Evolutionary conservation across 1,140 invertebrate genomes (phyloP).

Genomic region (Coptotermes formosanus): DNA sequence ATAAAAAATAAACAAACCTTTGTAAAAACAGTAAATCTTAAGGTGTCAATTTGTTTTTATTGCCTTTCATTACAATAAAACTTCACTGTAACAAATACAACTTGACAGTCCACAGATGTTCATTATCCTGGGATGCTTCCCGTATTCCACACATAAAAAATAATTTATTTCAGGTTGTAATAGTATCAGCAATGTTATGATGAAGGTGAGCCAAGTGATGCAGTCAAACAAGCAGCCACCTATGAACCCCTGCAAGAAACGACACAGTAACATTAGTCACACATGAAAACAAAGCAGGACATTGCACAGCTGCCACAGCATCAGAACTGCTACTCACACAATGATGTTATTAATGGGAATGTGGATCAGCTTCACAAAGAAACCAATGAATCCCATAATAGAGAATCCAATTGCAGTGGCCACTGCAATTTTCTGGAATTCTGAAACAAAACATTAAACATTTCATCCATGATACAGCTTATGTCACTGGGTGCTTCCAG

Average conservation of each 20-base stretch:
- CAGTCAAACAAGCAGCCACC: background rate
- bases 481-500: too few species aligned
- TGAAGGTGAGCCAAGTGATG: too few species aligned
- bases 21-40: too few species aligned
- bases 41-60: too few species aligned
- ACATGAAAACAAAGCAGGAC: background rate
- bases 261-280: background rate
- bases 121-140: too few species aligned
- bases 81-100: too few species aligned
- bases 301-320: background rate
- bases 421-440: conserved; percentile 99
- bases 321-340: conserved; percentile 63
- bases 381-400: conserved; percentile 99
- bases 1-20: too few species aligned
- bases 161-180: too few species aligned
- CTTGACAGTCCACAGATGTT: too few species aligned
- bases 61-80: too few species aligned
- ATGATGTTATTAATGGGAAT: conserved; percentile 99
- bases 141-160: too few species aligned
- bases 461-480: background rate
- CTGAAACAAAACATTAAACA: conserved; percentile 59
- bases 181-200: too few species aligned
- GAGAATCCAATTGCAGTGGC: conserved; percentile 99
- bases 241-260: background rate
- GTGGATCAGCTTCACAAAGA: conserved; percentile 99